A percentile compares a stretch with the other conserved stretches of the same genome.
Evolutionary conservation across 2,888 invertebrate species (phyloP).

Genomic region (Acronicta leporina): DNA sequence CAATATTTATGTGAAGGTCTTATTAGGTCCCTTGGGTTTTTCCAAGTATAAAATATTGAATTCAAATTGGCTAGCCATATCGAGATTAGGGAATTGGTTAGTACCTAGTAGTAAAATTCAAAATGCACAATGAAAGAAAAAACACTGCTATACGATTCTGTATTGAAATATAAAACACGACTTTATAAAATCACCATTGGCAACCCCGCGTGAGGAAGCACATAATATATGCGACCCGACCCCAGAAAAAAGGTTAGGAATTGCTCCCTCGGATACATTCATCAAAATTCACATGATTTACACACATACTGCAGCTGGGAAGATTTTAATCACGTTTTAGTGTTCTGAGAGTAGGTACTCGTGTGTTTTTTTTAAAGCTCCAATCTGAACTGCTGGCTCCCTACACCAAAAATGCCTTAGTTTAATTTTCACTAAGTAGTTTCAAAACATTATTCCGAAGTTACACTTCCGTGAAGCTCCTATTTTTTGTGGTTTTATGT

Average conservation of each 20-base stretch:
- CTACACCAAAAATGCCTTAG: not conserved
- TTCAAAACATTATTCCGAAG: not conserved
- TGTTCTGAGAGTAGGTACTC: constrained; percentile 4
- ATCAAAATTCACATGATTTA: constrained; percentile 41
- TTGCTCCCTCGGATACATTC: constrained; percentile 7
- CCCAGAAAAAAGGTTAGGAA: constrained; percentile 35
- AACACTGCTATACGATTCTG: not conserved
- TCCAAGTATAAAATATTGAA: not conserved
- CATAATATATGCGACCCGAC: constrained; percentile 28
- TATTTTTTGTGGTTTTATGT: no score
- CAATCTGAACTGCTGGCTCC: not conserved
- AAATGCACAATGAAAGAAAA: not conserved
- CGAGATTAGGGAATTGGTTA: not conserved
- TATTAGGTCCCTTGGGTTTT: constrained; percentile 8
- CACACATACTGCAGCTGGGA: constrained; percentile 13
- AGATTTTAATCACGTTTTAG: constrained; percentile 43
- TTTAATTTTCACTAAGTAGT: not conserved
- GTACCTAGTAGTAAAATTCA: not conserved
- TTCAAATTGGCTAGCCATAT: not conserved
- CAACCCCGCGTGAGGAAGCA: constrained; percentile 20
- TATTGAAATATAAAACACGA: constrained; percentile 6
- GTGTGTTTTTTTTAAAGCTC: constrained; percentile 11
- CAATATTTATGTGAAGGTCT: constrained; percentile 8
- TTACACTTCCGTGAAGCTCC: not conserved
- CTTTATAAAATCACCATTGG: constrained; percentile 27